Evolutionary conservation across 2,797 vertebrate genomes (phyloP).

Genomic region (Moxostoma hubbsi): DNA sequence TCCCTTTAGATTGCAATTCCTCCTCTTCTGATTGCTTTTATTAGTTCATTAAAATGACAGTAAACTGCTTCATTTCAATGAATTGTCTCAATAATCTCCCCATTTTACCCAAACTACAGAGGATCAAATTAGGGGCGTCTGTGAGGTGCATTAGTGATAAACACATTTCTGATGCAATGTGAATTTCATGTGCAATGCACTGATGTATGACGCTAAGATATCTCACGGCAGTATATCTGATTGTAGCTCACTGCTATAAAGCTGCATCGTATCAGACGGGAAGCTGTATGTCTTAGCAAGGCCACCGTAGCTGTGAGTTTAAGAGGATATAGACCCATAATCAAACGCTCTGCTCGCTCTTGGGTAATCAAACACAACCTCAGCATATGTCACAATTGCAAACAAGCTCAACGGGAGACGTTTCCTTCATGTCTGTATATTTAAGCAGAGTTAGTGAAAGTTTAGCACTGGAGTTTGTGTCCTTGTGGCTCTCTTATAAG

Average conservation of each 20-base stretch:
- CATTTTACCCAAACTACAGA: no score
- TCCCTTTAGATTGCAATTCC: no score
- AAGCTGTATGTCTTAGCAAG: constrained; percentile 75
- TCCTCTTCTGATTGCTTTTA: no score
- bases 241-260: constrained; percentile 65
- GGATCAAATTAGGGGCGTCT: no score
- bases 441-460: not conserved
- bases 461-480: not conserved
- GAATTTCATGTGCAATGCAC: constrained; percentile 71
- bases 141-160: no score
- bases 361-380: constrained; percentile 66
- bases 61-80: no score
- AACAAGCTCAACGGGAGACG: no score
- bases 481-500: constrained; percentile 24
- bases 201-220: constrained; percentile 70
- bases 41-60: no score
- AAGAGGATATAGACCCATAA: constrained; percentile 57
- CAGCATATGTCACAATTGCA: no score
- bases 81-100: no score
- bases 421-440: not conserved
- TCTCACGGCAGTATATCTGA: constrained; percentile 72
- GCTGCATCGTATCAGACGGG: constrained; percentile 74
- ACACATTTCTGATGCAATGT: no score
- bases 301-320: constrained; percentile 60
- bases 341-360: constrained; percentile 50